Evolutionary conservation across 30 jellyfish, hydroid and myxozoan species (phyloP).

Genomic region (Haliclystus octoradiatus): DNA sequence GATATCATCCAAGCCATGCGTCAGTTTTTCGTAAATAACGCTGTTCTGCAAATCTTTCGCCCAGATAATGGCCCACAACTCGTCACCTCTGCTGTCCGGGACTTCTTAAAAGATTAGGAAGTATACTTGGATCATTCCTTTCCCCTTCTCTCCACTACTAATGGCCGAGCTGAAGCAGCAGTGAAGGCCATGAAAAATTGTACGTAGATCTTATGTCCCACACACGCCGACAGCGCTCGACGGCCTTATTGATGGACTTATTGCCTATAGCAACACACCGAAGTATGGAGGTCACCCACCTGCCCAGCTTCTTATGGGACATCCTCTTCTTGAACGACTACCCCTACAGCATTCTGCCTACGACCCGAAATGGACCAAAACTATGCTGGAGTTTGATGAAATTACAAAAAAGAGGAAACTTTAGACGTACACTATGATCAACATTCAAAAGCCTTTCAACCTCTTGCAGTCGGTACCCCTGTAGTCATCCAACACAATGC

Average conservation of each 20-base stretch:
- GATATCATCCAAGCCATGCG: neutral
- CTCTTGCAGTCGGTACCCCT: neutral
- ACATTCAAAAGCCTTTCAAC: neutral
- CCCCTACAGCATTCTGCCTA: too few relatives aligned
- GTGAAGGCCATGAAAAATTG: neutral
- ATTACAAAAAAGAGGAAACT: too few relatives aligned
- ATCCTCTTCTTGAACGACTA: too few relatives aligned
- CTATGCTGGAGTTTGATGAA: too few relatives aligned
- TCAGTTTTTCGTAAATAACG: neutral
- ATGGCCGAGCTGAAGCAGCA: neutral
- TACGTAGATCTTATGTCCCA: too few relatives aligned
- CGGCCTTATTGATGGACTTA: too few relatives aligned
- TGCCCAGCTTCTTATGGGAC: too few relatives aligned
- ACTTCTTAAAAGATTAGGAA: neutral
- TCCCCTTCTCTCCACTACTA: neutral
- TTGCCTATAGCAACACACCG: too few relatives aligned
- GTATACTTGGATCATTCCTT: neutral
- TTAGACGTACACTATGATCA: neutral
- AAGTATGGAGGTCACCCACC: too few relatives aligned
- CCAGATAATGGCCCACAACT: constrained; percentile 1
- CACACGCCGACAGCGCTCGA: too few relatives aligned
- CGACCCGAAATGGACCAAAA: too few relatives aligned
- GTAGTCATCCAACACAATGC: neutral
- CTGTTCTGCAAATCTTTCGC: neutral
- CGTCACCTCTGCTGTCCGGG: too few relatives aligned